Evolutionary conservation across 2,888 invertebrate genomes (phyloP).

Genomic region (Lithophane leautieri): DNA sequence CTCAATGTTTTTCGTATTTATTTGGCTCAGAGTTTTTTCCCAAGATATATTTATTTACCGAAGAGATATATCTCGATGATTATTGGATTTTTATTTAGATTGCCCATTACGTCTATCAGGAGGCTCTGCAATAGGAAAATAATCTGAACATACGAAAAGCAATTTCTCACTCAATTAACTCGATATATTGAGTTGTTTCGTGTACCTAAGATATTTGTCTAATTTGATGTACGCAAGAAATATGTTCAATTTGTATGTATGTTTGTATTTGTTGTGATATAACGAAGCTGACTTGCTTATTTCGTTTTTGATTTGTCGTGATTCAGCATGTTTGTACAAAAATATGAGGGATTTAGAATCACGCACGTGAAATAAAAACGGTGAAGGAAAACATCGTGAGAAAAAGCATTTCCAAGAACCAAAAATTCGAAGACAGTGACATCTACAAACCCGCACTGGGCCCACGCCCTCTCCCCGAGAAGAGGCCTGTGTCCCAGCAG

Average conservation of each 20-base stretch:
- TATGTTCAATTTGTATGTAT: slow-evolving; percentile 23
- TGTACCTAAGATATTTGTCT: slow-evolving; percentile 25
- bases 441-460: too few species aligned
- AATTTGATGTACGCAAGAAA: slow-evolving; percentile 27
- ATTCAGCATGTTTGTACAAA: not conserved
- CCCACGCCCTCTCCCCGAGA: too few species aligned
- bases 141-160: slow-evolving; percentile 52
- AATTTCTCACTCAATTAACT: slow-evolving; percentile 68
- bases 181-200: slow-evolving; percentile 61
- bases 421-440: too few species aligned
- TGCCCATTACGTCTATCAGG: slow-evolving; percentile 31
- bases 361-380: too few species aligned
- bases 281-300: slow-evolving; percentile 6
- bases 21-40: not conserved
- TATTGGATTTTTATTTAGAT: slow-evolving; percentile 50
- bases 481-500: too few species aligned
- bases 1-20: slow-evolving; percentile 13
- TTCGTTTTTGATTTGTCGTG: not conserved
- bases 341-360: not conserved
- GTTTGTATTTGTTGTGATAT: too few species aligned
- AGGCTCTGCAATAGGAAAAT: slow-evolving; percentile 43
- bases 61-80: slow-evolving; percentile 33
- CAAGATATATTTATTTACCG: slow-evolving; percentile 15
- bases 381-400: too few species aligned
- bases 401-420: too few species aligned